Evolutionary conservation across 64 coral and sea anemone species (phyloP).

Genomic region (Dendronephthya gigantea): DNA sequence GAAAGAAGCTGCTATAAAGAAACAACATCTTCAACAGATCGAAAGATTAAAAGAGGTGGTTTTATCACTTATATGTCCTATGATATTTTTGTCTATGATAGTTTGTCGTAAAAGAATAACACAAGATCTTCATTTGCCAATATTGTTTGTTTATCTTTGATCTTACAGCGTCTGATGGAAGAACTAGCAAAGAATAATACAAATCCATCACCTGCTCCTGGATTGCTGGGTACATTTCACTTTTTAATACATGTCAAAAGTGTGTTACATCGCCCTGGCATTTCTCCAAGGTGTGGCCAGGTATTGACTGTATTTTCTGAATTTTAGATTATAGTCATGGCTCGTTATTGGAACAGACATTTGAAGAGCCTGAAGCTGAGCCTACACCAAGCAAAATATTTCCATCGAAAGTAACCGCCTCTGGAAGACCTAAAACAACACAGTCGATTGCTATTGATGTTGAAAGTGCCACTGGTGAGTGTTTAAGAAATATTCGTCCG

Average conservation of each 20-base stretch:
- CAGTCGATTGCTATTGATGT: conserved; percentile 85
- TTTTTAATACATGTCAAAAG: too few relatives aligned
- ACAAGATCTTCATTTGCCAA: background rate
- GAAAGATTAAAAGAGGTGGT: conserved; percentile 92
- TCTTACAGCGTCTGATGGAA: background rate
- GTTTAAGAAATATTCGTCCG: too few relatives aligned
- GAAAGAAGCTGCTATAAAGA: conserved; percentile 59
- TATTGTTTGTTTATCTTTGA: background rate
- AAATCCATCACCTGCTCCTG: background rate
- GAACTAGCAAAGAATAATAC: background rate
- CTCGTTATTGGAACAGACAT: conserved; percentile 79
- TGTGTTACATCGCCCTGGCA: background rate
- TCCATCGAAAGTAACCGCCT: conserved; percentile 11
- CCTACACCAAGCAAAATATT: conserved; percentile 38
- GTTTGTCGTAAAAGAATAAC: background rate
- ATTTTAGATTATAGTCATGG: conserved; percentile 56
- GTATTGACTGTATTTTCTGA: background rate
- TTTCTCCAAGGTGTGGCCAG: too few relatives aligned
- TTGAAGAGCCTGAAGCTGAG: conserved; percentile 82
- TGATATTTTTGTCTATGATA: too few relatives aligned
- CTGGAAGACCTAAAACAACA: conserved; percentile 28
- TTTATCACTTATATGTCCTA: too few relatives aligned
- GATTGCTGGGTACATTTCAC: background rate
- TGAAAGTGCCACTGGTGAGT: conserved; percentile 64
- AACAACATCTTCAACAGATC: conserved; percentile 83